phyloP scores from a whole-genome alignment of 1,140 invertebrate species.

The Trichonephila clavipes region DNA sequence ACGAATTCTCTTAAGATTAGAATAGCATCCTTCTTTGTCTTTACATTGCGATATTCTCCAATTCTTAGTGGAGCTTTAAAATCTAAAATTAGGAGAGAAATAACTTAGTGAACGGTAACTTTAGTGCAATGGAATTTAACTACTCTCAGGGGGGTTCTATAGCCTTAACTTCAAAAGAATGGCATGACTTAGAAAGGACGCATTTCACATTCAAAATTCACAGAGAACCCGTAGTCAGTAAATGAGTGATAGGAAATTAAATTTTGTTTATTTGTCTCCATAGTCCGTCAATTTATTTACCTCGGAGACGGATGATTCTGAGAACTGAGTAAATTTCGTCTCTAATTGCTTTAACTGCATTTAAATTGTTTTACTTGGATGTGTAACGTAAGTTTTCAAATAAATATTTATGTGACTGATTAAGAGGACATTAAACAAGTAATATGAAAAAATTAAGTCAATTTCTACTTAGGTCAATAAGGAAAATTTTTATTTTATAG shows the following conservation, averaged over 20 bases:
- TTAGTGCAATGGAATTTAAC: slow-evolving; percentile 30
- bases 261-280: not conserved
- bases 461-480: no score
- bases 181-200: slow-evolving; percentile 11
- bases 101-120: slow-evolving; percentile 33
- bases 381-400: no score
- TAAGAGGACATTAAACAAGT: no score
- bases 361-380: no score
- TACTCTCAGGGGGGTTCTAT: not conserved
- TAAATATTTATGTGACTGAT: no score
- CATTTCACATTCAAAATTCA: slow-evolving; percentile 43
- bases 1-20: not conserved
- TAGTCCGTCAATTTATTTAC: not conserved
- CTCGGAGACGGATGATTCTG: not conserved
- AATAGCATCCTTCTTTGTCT: not conserved
- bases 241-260: slow-evolving; percentile 32
- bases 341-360: not conserved
- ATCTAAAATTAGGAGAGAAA: slow-evolving; percentile 39
- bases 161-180: slow-evolving; percentile 34
- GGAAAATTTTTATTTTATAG: no score
- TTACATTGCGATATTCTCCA: not conserved
- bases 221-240: not conserved
- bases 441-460: no score
- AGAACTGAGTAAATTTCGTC: not conserved
- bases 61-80: slow-evolving; percentile 27